phyloP scores from a whole-genome alignment of 2,113 vertebrate genomes.

The Tympanuchus pallidicinctus region DNA sequence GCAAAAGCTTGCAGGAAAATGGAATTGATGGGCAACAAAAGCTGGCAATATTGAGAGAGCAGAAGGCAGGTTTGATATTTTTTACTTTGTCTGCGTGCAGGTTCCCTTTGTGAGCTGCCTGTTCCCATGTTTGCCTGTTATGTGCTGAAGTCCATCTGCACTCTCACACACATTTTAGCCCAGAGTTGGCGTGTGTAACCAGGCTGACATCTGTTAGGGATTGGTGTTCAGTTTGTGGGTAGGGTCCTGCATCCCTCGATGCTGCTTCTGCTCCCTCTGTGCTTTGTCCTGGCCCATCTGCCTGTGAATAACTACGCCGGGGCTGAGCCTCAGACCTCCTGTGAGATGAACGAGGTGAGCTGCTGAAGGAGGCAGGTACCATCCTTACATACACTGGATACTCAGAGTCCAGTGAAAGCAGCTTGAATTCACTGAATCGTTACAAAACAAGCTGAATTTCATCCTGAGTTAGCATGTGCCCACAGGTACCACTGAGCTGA shows the following conservation, averaged over 20 bases:
- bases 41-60: neutral
- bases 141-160: neutral
- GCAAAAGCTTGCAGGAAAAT: neutral
- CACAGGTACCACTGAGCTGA: neutral
- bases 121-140: neutral
- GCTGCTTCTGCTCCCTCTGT: neutral
- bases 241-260: neutral
- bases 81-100: neutral
- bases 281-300: neutral
- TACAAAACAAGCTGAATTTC: neutral
- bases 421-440: neutral
- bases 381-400: neutral
- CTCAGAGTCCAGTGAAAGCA: neutral
- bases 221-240: rapidly evolving
- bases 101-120: neutral
- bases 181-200: neutral
- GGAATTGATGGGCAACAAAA: neutral
- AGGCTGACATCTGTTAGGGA: neutral
- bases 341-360: slow-evolving; percentile 25
- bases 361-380: neutral
- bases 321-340: neutral
- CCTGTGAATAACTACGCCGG: neutral
- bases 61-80: neutral
- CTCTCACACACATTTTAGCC: neutral
- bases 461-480: neutral